These are phyloP conservation scores for Caenorhabditis sp. DNA, from an alignment of 2,888 invertebrate species.

Conservation along the genomic window DNA sequence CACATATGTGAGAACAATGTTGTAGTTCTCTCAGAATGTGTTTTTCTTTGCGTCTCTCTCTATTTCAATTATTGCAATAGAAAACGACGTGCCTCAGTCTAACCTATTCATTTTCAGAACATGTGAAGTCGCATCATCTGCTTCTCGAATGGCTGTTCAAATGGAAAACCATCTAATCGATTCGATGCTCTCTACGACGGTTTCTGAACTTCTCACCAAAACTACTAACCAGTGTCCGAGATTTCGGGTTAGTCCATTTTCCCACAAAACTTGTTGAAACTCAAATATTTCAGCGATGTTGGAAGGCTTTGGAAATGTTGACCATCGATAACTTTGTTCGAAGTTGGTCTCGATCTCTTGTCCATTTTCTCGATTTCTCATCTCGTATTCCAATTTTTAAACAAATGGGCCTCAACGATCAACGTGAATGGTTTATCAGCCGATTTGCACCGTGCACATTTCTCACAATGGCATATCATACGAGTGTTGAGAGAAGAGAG, in stretches of 20 bases:
- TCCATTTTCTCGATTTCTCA: constrained; percentile 43
- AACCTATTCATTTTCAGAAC: not conserved
- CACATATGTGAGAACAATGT: no score
- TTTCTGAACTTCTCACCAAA: not conserved
- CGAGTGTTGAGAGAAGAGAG: constrained; percentile 38
- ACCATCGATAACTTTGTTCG: constrained; percentile 32
- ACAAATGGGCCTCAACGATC: constrained; percentile 21
- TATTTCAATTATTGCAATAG: no score
- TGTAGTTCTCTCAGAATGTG: no score
- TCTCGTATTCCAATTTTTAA: constrained; percentile 42
- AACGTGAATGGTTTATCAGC: constrained; percentile 42
- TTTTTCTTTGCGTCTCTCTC: no score
- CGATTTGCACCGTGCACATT: constrained; percentile 42
- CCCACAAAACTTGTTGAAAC: no score
- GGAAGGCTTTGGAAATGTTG: constrained; percentile 44
- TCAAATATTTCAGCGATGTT: constrained; percentile 40
- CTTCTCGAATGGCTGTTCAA: not conserved
- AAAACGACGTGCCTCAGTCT: no score
- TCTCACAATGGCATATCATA: constrained; percentile 41
- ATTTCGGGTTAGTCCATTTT: not conserved
- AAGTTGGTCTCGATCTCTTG: constrained; percentile 42
- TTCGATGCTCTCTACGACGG: not conserved
- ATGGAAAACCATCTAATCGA: not conserved
- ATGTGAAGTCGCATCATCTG: not conserved
- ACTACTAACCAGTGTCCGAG: not conserved